A percentile compares a stretch with the other conserved stretches of the same genome.
Evolutionary conservation across 1,140 invertebrate species (phyloP).

Genomic region (Atta texana): DNA sequence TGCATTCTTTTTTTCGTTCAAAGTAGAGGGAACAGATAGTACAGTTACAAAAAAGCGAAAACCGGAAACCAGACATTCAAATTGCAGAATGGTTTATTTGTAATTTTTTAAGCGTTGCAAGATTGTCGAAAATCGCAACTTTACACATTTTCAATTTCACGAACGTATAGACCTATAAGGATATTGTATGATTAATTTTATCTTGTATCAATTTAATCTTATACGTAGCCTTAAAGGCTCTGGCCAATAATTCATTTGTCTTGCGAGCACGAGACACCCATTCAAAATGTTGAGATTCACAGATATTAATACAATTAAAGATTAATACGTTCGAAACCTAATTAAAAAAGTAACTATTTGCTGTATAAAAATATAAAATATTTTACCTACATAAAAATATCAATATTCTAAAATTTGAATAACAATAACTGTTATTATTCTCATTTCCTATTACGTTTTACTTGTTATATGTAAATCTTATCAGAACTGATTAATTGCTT

Average conservation of each 20-base stretch:
- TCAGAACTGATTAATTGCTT: not conserved
- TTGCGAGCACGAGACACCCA: not conserved
- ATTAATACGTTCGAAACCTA: not conserved
- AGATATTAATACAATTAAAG: not conserved
- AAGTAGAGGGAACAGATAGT: not conserved
- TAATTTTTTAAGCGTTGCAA: not conserved
- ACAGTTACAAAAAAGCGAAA: not conserved
- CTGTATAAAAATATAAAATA: conserved; percentile 10
- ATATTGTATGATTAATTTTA: not conserved
- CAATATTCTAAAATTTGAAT: not conserved
- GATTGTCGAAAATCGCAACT: not conserved
- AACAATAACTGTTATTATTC: not conserved
- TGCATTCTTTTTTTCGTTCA: not conserved
- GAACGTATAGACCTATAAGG: too few relatives aligned
- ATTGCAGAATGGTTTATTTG: not conserved
- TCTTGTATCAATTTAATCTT: not conserved
- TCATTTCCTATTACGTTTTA: not conserved
- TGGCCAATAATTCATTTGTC: not conserved
- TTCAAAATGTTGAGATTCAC: not conserved
- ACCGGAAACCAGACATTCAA: not conserved
- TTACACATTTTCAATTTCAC: too few relatives aligned
- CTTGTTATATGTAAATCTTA: not conserved
- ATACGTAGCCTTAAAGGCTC: not conserved
- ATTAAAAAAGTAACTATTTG: not conserved
- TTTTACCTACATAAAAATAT: not conserved